Percentiles rank a stretch among this genome's conserved stretches.
Conservation (phyloP, 2,797 vertebrate genomes). For the Kryptolebias ocellatus region DNA sequence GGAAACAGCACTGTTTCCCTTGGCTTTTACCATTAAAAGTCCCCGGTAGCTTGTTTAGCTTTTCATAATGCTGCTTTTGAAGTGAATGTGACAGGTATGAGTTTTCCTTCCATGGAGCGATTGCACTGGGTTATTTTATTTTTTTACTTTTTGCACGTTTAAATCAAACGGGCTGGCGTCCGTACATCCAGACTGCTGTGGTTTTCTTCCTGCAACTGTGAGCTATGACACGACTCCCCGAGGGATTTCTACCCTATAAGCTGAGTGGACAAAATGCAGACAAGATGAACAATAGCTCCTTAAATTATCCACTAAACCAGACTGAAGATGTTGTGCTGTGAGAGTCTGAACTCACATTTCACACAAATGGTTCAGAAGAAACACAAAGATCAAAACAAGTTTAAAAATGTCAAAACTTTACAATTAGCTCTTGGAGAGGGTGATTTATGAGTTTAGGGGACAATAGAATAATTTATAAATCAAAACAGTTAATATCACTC, state of each 20-base stretch:
- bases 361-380: not conserved
- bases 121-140: not conserved
- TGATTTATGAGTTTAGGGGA: no score
- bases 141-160: conserved; percentile 15
- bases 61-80: conserved; percentile 37
- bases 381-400: no score
- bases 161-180: conserved; percentile 40
- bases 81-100: conserved; percentile 24
- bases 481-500: no score
- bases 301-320: conserved; percentile 39
- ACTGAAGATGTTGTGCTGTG: conserved; percentile 18
- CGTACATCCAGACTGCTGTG: conserved; percentile 43
- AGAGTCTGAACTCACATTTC: conserved; percentile 18
- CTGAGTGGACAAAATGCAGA: conserved; percentile 67
- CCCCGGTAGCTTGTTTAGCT: conserved; percentile 42
- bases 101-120: conserved; percentile 12
- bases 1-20: conserved; percentile 44
- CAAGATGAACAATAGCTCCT: conserved; percentile 36
- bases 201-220: conserved; percentile 55
- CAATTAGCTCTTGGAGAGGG: no score
- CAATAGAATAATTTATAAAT: no score
- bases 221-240: conserved; percentile 52
- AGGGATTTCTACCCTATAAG: conserved; percentile 34
- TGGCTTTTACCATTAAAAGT: conserved; percentile 41
- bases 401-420: not conserved